A percentile compares a stretch with the other conserved stretches of the same genome.
Conservation (phyloP, 2,113 vertebrate species). For the Archilochus colubris region DNA sequence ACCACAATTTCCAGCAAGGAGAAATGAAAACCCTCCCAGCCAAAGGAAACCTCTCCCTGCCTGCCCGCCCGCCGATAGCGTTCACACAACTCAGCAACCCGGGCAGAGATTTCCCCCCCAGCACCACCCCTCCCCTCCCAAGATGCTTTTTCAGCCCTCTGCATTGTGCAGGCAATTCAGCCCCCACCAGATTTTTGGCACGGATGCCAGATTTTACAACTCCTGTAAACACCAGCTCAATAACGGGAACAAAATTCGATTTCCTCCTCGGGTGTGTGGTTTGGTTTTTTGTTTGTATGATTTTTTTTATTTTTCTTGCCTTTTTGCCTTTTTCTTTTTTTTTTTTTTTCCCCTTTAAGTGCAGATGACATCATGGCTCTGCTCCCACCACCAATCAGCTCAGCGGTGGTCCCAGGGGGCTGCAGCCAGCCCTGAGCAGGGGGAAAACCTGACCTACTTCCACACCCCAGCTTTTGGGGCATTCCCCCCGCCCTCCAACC, state of each 20-base stretch:
- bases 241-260: slow-evolving; percentile 71
- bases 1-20: not conserved
- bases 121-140: not conserved
- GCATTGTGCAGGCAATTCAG: not conserved
- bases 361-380: slow-evolving; percentile 83
- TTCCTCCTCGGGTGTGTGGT: slow-evolving; percentile 43
- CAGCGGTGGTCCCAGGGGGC: slow-evolving; percentile 66
- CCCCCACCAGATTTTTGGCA: not conserved
- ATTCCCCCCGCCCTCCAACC: not conserved
- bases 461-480: slow-evolving; percentile 19
- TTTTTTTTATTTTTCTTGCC: too few species aligned
- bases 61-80: not conserved
- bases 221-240: slow-evolving; percentile 62
- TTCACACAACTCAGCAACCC: too few species aligned
- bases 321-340: too few species aligned
- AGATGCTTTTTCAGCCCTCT: not conserved
- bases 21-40: not conserved
- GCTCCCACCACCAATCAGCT: slow-evolving; percentile 63
- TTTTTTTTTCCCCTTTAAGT: slow-evolving; percentile 67
- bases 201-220: slow-evolving; percentile 51
- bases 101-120: too few species aligned
- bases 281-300: too few species aligned
- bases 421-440: slow-evolving; percentile 32
- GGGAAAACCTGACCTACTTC: slow-evolving; percentile 63
- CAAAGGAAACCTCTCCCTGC: slow-evolving; percentile 27